Conservation (phyloP, 2,113 vertebrate genomes). For the Phaethon lepturus region DNA sequence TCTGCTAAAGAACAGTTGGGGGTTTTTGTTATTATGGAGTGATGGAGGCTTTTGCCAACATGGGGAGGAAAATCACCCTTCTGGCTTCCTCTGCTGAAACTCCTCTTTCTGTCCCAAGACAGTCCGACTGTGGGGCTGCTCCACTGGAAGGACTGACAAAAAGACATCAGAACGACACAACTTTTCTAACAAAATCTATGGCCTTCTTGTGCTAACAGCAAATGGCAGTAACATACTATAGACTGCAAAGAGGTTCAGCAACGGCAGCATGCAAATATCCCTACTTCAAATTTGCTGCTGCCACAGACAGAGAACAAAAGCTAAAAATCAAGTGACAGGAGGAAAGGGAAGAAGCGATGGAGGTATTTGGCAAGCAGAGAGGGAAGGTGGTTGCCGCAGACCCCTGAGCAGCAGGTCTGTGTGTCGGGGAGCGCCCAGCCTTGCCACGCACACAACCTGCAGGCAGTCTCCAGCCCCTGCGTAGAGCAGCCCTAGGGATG, state of each 20-base stretch:
- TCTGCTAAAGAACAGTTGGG: not conserved
- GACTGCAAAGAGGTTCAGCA: not conserved
- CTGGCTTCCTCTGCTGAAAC: not conserved
- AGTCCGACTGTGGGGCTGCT: not conserved
- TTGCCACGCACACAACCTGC: fast-evolving
- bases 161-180: not conserved
- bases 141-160: not conserved
- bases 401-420: fast-evolving
- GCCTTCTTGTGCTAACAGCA: not conserved
- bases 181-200: not conserved
- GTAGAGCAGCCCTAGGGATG: not conserved
- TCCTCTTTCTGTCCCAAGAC: not conserved
- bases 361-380: not conserved
- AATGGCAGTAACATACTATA: not conserved
- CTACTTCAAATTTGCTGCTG: not conserved
- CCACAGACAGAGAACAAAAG: not conserved
- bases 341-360: not conserved
- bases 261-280: fast-evolving
- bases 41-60: not conserved
- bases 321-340: not conserved
- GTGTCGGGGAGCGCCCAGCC: not conserved
- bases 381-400: not conserved
- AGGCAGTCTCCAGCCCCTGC: fast-evolving
- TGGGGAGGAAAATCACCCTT: not conserved
- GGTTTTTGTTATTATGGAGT: not conserved